These are phyloP conservation scores for Gymnoscelis rufifasciata DNA, from an alignment of 2,888 invertebrate genomes.

Conservation along the genomic window DNA sequence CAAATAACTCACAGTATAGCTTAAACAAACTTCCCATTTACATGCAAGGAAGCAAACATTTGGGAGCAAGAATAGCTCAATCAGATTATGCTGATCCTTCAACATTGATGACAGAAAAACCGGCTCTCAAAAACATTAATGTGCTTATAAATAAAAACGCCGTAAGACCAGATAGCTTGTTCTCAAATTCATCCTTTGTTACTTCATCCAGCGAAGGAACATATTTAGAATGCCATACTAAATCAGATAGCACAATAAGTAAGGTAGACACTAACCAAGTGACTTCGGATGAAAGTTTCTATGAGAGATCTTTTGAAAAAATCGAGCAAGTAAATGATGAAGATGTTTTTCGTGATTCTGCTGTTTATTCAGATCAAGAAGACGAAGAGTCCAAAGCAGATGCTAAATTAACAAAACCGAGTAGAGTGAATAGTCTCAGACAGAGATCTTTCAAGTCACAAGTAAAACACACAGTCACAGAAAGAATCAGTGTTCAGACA, in stretches of 20 bases:
- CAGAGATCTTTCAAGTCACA: slow-evolving; percentile 53
- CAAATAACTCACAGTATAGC: slow-evolving; percentile 61
- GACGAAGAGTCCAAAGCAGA: slow-evolving; percentile 64
- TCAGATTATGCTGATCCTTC: slow-evolving; percentile 92
- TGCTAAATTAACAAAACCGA: slow-evolving; percentile 40
- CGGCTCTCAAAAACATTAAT: slow-evolving; percentile 75
- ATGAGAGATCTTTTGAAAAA: slow-evolving; percentile 86
- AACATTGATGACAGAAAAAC: slow-evolving; percentile 77
- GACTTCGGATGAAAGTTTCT: slow-evolving; percentile 83
- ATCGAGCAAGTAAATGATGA: slow-evolving; percentile 85
- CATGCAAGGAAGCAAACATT: slow-evolving; percentile 88
- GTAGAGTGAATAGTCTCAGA: slow-evolving; percentile 53
- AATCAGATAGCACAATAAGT: slow-evolving; percentile 19
- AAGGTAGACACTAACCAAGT: slow-evolving; percentile 32
- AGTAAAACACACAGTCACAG: slow-evolving; percentile 42
- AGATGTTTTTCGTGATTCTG: slow-evolving; percentile 88
- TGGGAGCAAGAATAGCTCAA: slow-evolving; percentile 92
- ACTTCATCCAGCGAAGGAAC: slow-evolving; percentile 77
- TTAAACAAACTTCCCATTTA: slow-evolving; percentile 79
- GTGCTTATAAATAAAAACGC: slow-evolving; percentile 82
- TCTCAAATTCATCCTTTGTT: slow-evolving; percentile 79
- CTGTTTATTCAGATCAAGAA: slow-evolving; percentile 89
- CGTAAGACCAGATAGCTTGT: slow-evolving; percentile 72
- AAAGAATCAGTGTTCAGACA: slow-evolving; percentile 42
- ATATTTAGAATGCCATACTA: slow-evolving; percentile 53